phyloP scores from a whole-genome alignment of 2,113 vertebrate genomes.

The Lanius collurio region DNA sequence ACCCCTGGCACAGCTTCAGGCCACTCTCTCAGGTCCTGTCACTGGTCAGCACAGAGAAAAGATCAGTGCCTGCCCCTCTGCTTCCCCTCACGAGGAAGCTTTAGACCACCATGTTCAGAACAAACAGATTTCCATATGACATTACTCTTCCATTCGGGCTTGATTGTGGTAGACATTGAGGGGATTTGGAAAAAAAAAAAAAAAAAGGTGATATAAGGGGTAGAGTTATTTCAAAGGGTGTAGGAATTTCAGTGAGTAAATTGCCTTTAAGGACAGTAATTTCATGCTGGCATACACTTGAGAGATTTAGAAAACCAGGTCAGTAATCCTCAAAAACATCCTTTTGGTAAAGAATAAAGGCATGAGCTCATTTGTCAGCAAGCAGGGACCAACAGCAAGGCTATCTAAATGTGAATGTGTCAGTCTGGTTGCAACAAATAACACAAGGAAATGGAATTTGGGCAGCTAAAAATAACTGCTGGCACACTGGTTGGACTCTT shows the following conservation, averaged over 20 bases:
- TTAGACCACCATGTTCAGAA: background rate
- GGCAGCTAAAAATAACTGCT: background rate
- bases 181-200: background rate
- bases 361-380: background rate
- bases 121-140: background rate
- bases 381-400: background rate
- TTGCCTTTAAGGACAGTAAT: constrained; percentile 7
- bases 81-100: fast-evolving
- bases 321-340: constrained; percentile 1
- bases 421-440: background rate
- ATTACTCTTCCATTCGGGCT: background rate
- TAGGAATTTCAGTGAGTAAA: background rate
- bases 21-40: background rate
- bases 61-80: background rate
- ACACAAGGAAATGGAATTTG: background rate
- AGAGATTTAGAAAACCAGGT: constrained; percentile 1
- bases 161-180: background rate
- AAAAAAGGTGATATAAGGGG: background rate
- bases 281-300: constrained; percentile 10
- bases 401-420: background rate
- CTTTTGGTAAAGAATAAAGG: background rate
- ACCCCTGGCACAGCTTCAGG: fast-evolving
- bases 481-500: fast-evolving
- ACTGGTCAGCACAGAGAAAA: background rate
- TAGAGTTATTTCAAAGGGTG: background rate